phyloP scores from a whole-genome alignment of 2,888 invertebrate species.

The Yponomeuta cagnagella region DNA sequence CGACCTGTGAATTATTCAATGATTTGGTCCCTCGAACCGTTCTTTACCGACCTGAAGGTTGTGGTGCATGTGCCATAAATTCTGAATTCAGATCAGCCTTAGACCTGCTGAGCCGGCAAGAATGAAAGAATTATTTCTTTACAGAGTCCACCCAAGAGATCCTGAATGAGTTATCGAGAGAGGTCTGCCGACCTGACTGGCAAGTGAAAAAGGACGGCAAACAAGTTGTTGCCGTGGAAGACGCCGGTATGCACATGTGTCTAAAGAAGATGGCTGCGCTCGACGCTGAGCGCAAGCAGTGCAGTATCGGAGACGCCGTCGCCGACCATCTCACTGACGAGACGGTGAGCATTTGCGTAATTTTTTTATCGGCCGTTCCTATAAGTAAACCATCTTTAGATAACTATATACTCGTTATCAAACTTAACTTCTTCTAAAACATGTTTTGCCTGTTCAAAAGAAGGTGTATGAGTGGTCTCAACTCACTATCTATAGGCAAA shows the following conservation, averaged over 20 bases:
- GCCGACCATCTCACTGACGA: slow-evolving; percentile 67
- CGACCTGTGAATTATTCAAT: no score
- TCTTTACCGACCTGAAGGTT: no score
- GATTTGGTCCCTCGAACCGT: no score
- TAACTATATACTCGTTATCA: no score
- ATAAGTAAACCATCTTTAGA: no score
- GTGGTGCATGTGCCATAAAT: background rate
- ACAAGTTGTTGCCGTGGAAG: slow-evolving; percentile 78
- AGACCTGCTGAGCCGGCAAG: no score
- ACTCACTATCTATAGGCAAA: no score
- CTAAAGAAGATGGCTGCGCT: slow-evolving; percentile 83
- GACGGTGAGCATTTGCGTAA: slow-evolving; percentile 53
- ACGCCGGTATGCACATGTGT: slow-evolving; percentile 84
- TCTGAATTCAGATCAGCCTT: no score
- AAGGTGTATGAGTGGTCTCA: no score
- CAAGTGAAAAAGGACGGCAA: slow-evolving; percentile 64
- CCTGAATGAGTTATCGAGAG: slow-evolving; percentile 44
- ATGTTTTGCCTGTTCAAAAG: no score
- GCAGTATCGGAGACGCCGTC: slow-evolving; percentile 77
- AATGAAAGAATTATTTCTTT: slow-evolving; percentile 10
- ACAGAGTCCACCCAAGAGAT: slow-evolving; percentile 56
- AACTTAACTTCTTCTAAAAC: no score
- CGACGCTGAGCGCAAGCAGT: slow-evolving; percentile 70
- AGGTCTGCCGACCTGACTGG: slow-evolving; percentile 69
- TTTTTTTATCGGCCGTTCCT: no score